Evolutionary conservation across 2,797 vertebrate species (phyloP).

Genomic region (Notolabrus celidotus): DNA sequence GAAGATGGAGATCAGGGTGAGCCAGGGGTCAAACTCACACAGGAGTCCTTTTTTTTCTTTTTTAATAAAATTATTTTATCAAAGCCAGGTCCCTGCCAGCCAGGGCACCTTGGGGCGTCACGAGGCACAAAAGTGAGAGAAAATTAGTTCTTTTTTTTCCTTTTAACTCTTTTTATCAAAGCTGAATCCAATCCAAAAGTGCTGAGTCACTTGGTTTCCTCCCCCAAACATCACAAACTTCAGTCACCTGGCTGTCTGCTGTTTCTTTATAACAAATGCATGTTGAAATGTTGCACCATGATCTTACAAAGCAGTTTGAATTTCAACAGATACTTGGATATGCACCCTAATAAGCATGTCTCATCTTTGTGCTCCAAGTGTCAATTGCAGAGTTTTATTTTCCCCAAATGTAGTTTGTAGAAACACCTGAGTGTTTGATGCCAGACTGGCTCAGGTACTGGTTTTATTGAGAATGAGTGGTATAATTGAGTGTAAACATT

Average conservation of each 20-base stretch:
- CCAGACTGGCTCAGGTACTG: slow-evolving; percentile 13
- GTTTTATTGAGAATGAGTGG: slow-evolving; percentile 39
- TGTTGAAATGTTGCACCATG: slow-evolving; percentile 33
- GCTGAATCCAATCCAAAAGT: not conserved
- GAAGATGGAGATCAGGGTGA: slow-evolving; percentile 25
- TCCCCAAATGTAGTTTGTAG: slow-evolving; percentile 13
- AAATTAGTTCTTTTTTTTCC: slow-evolving; percentile 23
- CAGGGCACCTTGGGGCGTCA: slow-evolving; percentile 18
- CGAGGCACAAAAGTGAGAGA: slow-evolving; percentile 27
- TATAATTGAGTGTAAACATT: slow-evolving; percentile 38
- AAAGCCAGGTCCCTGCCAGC: slow-evolving; percentile 13
- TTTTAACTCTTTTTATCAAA: slow-evolving; percentile 5
- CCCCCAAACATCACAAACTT: slow-evolving; percentile 1
- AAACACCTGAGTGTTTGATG: slow-evolving; percentile 27
- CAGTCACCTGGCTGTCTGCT: slow-evolving; percentile 19
- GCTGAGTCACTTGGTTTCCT: slow-evolving; percentile 36
- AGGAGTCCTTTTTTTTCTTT: not conserved
- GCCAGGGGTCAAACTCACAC: slow-evolving; percentile 33
- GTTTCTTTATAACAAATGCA: slow-evolving; percentile 13
- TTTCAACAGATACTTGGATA: slow-evolving; percentile 34
- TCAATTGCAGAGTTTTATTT: not conserved
- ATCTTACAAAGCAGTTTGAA: slow-evolving; percentile 47
- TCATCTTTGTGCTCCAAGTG: slow-evolving; percentile 8
- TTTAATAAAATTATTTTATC: slow-evolving; percentile 16
- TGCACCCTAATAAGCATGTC: slow-evolving; percentile 29